These are phyloP conservation scores for Cephalopterus ornatus DNA, from an alignment of 2,113 vertebrate genomes.

Conservation along the genomic window DNA sequence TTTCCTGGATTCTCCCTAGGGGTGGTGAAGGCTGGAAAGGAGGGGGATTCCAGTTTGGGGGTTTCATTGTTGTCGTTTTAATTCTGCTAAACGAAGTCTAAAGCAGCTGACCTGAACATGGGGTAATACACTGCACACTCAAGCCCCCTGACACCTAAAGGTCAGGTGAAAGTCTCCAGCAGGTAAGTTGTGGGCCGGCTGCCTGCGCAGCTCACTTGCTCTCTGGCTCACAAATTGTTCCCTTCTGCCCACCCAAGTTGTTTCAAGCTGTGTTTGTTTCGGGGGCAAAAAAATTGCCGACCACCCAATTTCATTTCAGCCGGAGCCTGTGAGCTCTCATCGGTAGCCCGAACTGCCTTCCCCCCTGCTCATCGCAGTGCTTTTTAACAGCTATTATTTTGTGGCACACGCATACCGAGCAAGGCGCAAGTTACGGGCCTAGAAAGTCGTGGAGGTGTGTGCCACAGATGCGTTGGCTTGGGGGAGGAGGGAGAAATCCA, in stretches of 20 bases:
- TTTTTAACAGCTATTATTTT: background rate
- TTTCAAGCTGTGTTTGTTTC: slow-evolving; percentile 59
- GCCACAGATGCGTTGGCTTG: background rate
- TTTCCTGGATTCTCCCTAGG: slow-evolving; percentile 73
- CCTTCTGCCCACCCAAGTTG: slow-evolving; percentile 72
- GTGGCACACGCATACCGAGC: background rate
- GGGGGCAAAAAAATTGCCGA: background rate
- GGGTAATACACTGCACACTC: background rate
- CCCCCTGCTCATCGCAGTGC: background rate
- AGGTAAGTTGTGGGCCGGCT: slow-evolving; percentile 19
- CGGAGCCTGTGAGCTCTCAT: background rate
- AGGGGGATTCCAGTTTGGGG: background rate
- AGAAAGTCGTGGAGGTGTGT: background rate
- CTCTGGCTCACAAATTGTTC: slow-evolving; percentile 45
- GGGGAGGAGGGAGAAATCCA: background rate
- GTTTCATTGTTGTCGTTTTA: background rate
- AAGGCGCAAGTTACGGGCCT: background rate
- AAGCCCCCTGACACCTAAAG: slow-evolving; percentile 34
- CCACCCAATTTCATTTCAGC: slow-evolving; percentile 5
- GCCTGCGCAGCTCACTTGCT: background rate
- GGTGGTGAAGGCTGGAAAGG: slow-evolving; percentile 11
- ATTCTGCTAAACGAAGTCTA: background rate
- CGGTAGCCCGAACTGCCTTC: background rate
- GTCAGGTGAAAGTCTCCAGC: slow-evolving; percentile 36
- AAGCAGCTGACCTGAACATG: background rate